Conservation (phyloP, 2,797 vertebrate species). For the Ispidina picta region DNA sequence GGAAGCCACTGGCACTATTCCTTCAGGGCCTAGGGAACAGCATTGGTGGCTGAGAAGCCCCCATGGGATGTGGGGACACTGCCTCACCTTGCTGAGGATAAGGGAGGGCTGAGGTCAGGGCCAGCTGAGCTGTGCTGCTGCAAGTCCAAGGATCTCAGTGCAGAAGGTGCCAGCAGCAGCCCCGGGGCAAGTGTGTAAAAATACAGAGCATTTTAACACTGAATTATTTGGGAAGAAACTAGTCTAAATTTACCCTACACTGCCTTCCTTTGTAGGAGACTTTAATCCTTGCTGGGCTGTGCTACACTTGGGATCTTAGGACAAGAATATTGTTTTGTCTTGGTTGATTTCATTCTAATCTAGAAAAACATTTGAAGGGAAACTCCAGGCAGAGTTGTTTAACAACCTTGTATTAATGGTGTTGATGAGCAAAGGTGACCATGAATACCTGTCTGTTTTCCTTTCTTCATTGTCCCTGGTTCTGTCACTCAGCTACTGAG, state of each 20-base stretch:
- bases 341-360: background rate
- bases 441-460: background rate
- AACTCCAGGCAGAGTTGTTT: background rate
- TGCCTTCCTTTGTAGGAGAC: background rate
- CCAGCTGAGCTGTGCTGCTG: background rate
- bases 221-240: background rate
- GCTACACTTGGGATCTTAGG: background rate
- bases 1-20: background rate
- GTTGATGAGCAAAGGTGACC: background rate
- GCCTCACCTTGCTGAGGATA: background rate
- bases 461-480: background rate
- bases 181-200: background rate
- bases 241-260: background rate
- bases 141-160: background rate
- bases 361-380: background rate
- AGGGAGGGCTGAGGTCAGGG: background rate
- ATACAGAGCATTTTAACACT: background rate
- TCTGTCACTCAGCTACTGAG: background rate
- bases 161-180: background rate
- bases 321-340: background rate
- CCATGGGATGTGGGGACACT: background rate
- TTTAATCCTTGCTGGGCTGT: background rate
- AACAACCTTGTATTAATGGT: background rate
- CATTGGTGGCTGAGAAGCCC: background rate
- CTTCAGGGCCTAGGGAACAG: background rate